A percentile compares a stretch with the other conserved stretches of the same genome.
Conservation (phyloP, 1,140 invertebrate species). For the Andrena cerasifolii region DNA sequence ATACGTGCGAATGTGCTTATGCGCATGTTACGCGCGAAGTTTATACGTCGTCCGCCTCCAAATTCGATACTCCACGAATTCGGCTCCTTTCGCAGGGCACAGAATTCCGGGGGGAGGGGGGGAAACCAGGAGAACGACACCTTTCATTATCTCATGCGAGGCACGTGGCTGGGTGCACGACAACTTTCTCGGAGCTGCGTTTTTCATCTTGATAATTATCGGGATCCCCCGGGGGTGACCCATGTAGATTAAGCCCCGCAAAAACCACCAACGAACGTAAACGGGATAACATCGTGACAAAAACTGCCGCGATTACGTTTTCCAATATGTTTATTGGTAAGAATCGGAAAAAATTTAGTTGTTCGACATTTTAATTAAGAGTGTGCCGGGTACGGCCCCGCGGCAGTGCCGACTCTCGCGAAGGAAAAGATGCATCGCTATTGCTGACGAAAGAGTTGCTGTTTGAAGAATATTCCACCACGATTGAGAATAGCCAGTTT, state of each 20-base stretch:
- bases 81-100: constrained; percentile 15
- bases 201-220: constrained; percentile 68
- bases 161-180: constrained; percentile 66
- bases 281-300: constrained; percentile 33
- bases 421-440: no score
- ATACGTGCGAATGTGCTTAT: not conserved
- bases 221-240: constrained; percentile 48
- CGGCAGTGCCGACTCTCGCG: no score
- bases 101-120: constrained; percentile 25
- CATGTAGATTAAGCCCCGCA: constrained; percentile 63
- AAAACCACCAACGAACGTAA: constrained; percentile 40
- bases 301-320: constrained; percentile 17
- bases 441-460: no score
- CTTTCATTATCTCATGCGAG: constrained; percentile 66
- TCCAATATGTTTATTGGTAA: constrained; percentile 8
- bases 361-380: constrained; percentile 15
- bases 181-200: constrained; percentile 66
- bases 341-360: constrained; percentile 5
- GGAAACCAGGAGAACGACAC: constrained; percentile 57
- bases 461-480: no score
- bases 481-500: no score
- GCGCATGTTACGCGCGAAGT: not conserved
- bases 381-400: no score
- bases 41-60: constrained; percentile 10
- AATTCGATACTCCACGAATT: constrained; percentile 31